A percentile compares a stretch with the other conserved stretches of the same genome.
phyloP scores from a whole-genome alignment of 2,888 invertebrate genomes.

The Ptychoptera albimana region DNA sequence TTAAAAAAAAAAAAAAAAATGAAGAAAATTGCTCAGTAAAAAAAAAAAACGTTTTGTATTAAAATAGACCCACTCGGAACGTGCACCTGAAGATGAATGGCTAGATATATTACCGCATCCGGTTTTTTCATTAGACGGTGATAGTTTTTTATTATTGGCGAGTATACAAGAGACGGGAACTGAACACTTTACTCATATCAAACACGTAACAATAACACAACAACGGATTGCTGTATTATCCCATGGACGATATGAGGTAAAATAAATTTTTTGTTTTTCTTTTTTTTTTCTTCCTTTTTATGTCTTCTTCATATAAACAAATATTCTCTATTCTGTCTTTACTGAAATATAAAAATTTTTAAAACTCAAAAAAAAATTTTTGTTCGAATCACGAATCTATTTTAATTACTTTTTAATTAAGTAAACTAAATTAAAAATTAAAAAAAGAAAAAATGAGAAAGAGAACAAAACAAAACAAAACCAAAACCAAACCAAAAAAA shows the following conservation, averaged over 20 bases:
- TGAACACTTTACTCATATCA: conserved; percentile 77
- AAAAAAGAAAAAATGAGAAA: conserved; percentile 2
- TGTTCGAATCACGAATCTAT: no score
- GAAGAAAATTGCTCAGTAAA: no score
- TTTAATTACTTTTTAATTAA: neutral
- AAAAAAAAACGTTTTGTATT: neutral
- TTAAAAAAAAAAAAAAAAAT: no score
- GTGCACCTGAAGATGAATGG: conserved; percentile 74
- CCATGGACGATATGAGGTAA: conserved; percentile 73
- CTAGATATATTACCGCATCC: conserved; percentile 72
- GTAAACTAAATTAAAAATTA: neutral
- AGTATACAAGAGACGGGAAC: conserved; percentile 70
- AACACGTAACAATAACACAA: conserved; percentile 66
- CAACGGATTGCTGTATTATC: conserved; percentile 73
- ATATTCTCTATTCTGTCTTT: conserved; percentile 8
- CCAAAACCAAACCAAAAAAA: conserved; percentile 1
- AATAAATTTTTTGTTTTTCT: neutral
- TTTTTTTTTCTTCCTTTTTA: conserved; percentile 7
- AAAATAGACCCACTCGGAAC: conserved; percentile 59
- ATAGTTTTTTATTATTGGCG: conserved; percentile 66
- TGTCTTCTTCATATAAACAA: conserved; percentile 9
- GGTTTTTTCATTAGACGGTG: conserved; percentile 67
- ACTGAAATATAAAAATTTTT: conserved; percentile 7
- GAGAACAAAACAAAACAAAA: conserved; percentile 5
- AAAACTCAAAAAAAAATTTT: no score